Evolutionary conservation across 1,140 invertebrate species (phyloP).

Genomic region (Pseudomyrmex dendroicus): DNA sequence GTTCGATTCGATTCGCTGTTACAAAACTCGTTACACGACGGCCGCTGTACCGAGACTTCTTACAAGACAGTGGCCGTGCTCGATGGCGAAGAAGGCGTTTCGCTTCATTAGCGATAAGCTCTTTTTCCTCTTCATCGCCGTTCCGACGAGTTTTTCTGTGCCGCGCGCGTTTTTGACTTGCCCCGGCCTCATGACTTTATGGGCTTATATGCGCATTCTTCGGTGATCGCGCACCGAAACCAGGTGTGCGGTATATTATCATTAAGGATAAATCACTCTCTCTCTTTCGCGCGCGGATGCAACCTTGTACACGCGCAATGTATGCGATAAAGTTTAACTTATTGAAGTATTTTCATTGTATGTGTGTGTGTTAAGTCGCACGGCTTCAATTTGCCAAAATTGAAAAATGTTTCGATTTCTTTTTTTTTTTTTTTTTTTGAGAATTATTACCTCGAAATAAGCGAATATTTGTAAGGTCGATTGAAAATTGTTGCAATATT

Average conservation of each 20-base stretch:
- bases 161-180: slow-evolving; percentile 67
- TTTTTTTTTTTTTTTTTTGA: not conserved
- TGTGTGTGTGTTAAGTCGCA: slow-evolving; percentile 20
- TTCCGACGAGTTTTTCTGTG: slow-evolving; percentile 74
- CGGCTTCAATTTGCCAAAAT: slow-evolving; percentile 26
- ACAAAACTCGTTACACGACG: slow-evolving; percentile 78
- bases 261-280: slow-evolving; percentile 72
- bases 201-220: slow-evolving; percentile 72
- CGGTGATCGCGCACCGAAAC: slow-evolving; percentile 70
- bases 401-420: not conserved
- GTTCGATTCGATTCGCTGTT: slow-evolving; percentile 77
- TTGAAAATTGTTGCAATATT: not conserved
- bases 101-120: slow-evolving; percentile 79
- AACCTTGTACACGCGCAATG: slow-evolving; percentile 62
- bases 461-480: slow-evolving; percentile 3
- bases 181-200: slow-evolving; percentile 69
- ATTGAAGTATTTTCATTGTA: slow-evolving; percentile 39
- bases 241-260: slow-evolving; percentile 67
- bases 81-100: slow-evolving; percentile 76
- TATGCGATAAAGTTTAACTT: slow-evolving; percentile 56
- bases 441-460: slow-evolving; percentile 6
- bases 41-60: slow-evolving; percentile 73
- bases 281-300: slow-evolving; percentile 62
- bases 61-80: slow-evolving; percentile 74
- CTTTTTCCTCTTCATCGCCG: slow-evolving; percentile 73